Evolutionary conservation across 1,140 invertebrate species (phyloP), one percentile per base, ranked within the genome.

Genomic region (Propsilocerus akamusi): DNA sequence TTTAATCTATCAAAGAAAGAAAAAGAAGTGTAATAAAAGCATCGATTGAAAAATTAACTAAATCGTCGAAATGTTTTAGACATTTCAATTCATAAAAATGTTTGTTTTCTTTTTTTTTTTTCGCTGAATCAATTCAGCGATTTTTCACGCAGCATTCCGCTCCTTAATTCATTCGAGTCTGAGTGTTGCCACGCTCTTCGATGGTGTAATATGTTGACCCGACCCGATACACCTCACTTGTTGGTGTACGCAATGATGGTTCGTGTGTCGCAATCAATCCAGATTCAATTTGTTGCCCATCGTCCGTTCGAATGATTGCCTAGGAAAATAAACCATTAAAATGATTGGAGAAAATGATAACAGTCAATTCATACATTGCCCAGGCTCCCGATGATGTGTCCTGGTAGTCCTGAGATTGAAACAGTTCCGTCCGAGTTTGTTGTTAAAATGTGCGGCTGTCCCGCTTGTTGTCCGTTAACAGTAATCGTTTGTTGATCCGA

Each of bases 251-350:
- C 22, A 41, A 17, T 17, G 34, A 41, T 20, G 34, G 34, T 20
- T 41, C 34, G 11, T 41, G 34, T 41, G 34, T 41, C 22, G 34
- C 22, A 20, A 41, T 41, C 8, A 41, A 17, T 20, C 34, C 34
- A 41, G n/a, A 14, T 41, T 41, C 34, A 41, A 41, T 41, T 41
- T 41, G 34, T 41, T 41, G 34, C 10, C 34, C 34, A 41, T 41
- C 34, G 17, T 41, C 34, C 5, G 34, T 41, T 41, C 34, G 17
- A 5, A 41, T 41, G 10, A 41, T 41, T 41, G 34, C 22, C 17
- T n/a, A n/a, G n/a, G n/a, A n/a, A n/a, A n/a, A n/a, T n/a, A n/a
- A n/a, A n/a, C n/a, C n/a, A n/a, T n/a, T n/a, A n/a, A n/a, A n/a
- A n/a, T n/a, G n/a, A n/a, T n/a, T n/a, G n/a, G n/a, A n/a, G n/a